Evolutionary conservation across 2,113 vertebrate genomes (phyloP).

Genomic region (Triplophysa tibetana): DNA sequence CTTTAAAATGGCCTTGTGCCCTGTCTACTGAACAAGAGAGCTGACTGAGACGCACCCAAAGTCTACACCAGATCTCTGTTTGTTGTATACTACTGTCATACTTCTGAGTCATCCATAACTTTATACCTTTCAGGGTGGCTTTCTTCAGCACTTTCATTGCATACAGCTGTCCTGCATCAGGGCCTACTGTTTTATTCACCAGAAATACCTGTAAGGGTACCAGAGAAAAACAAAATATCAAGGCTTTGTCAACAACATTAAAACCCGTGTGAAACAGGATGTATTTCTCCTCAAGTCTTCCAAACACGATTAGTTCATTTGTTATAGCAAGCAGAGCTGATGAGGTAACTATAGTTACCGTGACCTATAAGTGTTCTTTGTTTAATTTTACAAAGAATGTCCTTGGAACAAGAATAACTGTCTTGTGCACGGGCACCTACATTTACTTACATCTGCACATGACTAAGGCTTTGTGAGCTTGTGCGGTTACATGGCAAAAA

Average conservation of each 20-base stretch:
- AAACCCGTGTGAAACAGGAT: conserved; percentile 5
- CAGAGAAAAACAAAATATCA: not conserved
- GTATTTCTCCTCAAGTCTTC: not conserved
- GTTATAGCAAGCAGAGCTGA: not conserved
- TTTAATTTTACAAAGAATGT: conserved; percentile 34
- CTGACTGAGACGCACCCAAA: too few relatives aligned
- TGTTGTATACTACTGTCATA: not conserved
- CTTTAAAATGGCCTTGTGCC: too few relatives aligned
- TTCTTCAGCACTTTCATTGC: conserved; percentile 89
- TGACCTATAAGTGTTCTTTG: not conserved
- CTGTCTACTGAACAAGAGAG: too few relatives aligned
- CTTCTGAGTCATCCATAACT: not conserved
- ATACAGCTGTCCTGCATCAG: conserved; percentile 81
- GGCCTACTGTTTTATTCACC: conserved; percentile 80
- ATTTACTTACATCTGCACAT: conserved; percentile 3
- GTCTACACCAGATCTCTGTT: too few relatives aligned
- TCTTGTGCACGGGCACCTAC: not conserved
- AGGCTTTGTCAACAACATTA: not conserved
- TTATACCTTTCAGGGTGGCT: conserved; percentile 83
- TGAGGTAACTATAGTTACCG: conserved; percentile 15
- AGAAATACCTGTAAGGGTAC: conserved; percentile 77
- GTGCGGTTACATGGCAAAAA: conserved; percentile 14
- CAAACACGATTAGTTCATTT: conserved; percentile 25
- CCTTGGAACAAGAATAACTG: conserved; percentile 21
- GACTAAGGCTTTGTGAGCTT: conserved; percentile 1